Conservation (phyloP, 2,113 vertebrate species). For the Tetraodon nigroviridis region DNA sequence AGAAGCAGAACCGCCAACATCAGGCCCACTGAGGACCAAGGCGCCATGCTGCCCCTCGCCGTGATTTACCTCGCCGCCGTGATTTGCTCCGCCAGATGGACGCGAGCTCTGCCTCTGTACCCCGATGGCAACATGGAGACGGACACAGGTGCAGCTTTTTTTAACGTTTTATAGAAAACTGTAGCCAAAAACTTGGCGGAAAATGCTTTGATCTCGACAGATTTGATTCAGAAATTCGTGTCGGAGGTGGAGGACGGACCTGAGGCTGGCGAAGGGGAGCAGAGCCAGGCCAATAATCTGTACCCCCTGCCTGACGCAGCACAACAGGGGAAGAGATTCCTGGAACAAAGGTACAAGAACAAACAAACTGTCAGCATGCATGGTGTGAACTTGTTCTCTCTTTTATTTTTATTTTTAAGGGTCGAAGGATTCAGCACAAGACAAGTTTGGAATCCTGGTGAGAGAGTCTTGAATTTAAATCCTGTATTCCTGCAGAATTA, state of each 20-base stretch:
- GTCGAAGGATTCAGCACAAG: constrained; percentile 60
- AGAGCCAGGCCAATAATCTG: constrained; percentile 60
- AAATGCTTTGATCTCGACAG: constrained; percentile 41
- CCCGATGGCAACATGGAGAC: constrained; percentile 60
- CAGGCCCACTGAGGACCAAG: constrained; percentile 22
- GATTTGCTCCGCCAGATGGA: constrained; percentile 57
- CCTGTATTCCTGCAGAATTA: not conserved
- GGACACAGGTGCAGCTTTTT: constrained; percentile 63
- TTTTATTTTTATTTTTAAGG: constrained; percentile 32
- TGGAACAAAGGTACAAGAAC: constrained; percentile 55
- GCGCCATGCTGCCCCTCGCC: constrained; percentile 67
- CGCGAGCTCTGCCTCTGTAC: constrained; percentile 67
- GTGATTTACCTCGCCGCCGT: constrained; percentile 61
- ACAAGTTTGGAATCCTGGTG: constrained; percentile 69
- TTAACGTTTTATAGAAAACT: no score
- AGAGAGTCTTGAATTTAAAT: not conserved
- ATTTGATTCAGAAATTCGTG: constrained; percentile 72
- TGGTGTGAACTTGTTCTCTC: not conserved
- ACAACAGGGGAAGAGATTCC: constrained; percentile 48
- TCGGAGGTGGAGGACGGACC: constrained; percentile 64
- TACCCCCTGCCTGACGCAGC: constrained; percentile 64
- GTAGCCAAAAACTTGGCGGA: not conserved
- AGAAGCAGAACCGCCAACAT: constrained; percentile 32
- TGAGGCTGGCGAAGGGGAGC: constrained; percentile 50
- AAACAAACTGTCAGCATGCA: not conserved